Evolutionary conservation across 2,113 vertebrate species (phyloP).

Genomic region (Barnardius zonarius): DNA sequence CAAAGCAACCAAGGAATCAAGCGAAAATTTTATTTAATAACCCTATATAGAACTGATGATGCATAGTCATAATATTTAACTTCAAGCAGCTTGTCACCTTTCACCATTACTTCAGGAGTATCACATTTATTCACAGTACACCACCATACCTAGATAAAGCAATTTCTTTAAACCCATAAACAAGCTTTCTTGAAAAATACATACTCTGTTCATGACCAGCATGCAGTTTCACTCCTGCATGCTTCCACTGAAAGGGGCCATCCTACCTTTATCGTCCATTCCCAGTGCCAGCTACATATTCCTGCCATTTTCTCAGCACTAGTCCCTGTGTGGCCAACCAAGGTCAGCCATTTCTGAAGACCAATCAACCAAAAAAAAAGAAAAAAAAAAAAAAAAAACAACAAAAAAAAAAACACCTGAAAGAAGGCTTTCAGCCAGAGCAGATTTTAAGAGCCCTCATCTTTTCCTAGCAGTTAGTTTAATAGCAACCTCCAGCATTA

Average conservation of each 20-base stretch:
- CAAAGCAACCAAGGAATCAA: background rate
- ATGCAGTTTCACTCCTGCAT: background rate
- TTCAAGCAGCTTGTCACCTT: background rate
- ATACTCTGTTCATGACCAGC: background rate
- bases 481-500: background rate
- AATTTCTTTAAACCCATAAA: background rate
- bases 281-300: background rate
- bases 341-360: background rate
- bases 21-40: background rate
- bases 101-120: background rate
- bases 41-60: background rate
- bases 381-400: background rate
- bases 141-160: background rate
- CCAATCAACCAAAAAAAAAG: background rate
- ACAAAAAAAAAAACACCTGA: background rate
- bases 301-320: background rate
- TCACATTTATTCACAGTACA: background rate
- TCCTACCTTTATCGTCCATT: background rate
- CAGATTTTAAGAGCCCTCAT: background rate
- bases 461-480: background rate
- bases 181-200: background rate
- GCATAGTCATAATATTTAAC: background rate
- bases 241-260: background rate
- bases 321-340: background rate
- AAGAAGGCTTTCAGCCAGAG: background rate